Evolutionary conservation across 2,113 vertebrate species (phyloP).

Genomic region (Strigops habroptila): DNA sequence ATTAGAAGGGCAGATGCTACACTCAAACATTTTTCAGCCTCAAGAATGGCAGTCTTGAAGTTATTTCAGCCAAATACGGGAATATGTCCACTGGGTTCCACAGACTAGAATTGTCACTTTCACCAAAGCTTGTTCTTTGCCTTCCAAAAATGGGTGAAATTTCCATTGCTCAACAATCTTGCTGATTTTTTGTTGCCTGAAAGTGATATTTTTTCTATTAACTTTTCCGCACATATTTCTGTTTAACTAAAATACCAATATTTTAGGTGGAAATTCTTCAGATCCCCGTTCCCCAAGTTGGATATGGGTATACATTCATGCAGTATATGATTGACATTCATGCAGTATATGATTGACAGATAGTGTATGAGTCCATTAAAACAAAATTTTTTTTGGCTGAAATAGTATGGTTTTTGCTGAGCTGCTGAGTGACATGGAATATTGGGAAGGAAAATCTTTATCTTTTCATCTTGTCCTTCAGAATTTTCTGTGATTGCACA

Average conservation of each 20-base stretch:
- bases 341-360: neutral
- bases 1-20: neutral
- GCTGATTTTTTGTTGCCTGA: neutral
- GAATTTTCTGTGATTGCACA: neutral
- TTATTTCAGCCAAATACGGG: neutral
- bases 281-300: neutral
- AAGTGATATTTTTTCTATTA: neutral
- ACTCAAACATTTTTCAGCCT: neutral
- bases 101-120: neutral
- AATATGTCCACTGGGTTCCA: neutral
- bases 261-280: neutral
- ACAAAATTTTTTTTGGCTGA: neutral
- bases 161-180: neutral
- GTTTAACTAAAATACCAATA: neutral
- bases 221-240: neutral
- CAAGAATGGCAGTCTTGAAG: neutral
- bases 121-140: neutral
- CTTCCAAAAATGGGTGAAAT: neutral
- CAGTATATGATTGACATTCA: too few relatives aligned
- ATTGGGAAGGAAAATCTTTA: neutral
- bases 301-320: neutral
- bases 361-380: neutral
- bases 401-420: neutral
- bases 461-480: slow-evolving; percentile 3
- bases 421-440: neutral